Percentiles rank a stretch among this genome's conserved stretches.
These are phyloP conservation scores for Portunus trituberculatus DNA, from an alignment of 1,140 invertebrate species.

Conservation along the genomic window DNA sequence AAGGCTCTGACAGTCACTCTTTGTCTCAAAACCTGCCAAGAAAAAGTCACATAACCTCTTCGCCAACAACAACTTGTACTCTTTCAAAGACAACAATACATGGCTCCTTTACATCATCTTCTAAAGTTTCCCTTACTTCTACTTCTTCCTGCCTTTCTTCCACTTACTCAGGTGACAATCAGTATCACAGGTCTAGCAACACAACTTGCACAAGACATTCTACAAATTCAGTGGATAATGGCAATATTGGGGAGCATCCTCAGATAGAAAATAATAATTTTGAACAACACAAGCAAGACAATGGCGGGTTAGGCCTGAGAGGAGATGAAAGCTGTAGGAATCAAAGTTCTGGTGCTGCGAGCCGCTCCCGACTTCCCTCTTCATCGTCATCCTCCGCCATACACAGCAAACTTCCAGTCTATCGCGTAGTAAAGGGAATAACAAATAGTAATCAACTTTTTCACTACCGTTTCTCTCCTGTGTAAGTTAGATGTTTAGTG, in stretches of 20 bases:
- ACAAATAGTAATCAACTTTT: constrained; percentile 76
- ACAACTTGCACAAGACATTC: constrained; percentile 25
- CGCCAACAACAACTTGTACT: background rate
- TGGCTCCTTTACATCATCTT: constrained; percentile 31
- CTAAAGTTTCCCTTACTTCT: constrained; percentile 40
- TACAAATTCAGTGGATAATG: constrained; percentile 63
- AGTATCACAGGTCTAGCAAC: constrained; percentile 37
- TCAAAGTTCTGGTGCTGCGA: constrained; percentile 29
- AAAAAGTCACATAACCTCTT: constrained; percentile 50
- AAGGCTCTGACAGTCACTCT: constrained; percentile 51
- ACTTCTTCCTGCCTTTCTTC: constrained; percentile 49
- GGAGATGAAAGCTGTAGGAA: constrained; percentile 52
- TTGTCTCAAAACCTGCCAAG: constrained; percentile 44
- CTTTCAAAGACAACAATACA: constrained; percentile 43
- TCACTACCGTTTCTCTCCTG: constrained; percentile 76
- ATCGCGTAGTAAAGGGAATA: constrained; percentile 74
- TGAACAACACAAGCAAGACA: constrained; percentile 57
- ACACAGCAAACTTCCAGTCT: constrained; percentile 67
- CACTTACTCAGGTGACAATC: constrained; percentile 44
- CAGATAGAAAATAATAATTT: constrained; percentile 67
- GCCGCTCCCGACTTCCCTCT: constrained; percentile 37
- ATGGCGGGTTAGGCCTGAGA: constrained; percentile 31
- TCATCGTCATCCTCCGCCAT: constrained; percentile 28
- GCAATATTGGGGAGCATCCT: constrained; percentile 62
- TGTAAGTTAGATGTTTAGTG: constrained; percentile 76